Evolutionary conservation across 2,113 vertebrate genomes (phyloP).

Genomic region (cat (Felis catus)): F.catus_Fca126_mat1.0 CM031418.1:127320001-127320500

Average conservation of each 20-base stretch:
- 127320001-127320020: not conserved
- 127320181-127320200: conserved; percentile 77
- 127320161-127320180: conserved; percentile 73
- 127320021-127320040: not conserved
- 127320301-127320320: not conserved
- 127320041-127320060: not conserved
- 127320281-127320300: not conserved
- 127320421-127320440: not conserved
- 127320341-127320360: not conserved
- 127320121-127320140: conserved; percentile 57
- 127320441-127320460: not conserved
- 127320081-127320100: conserved; percentile 60
- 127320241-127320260: not conserved
- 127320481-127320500: not conserved
- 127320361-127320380: not conserved
- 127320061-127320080: conserved; percentile 75
- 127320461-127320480: not conserved
- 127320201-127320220: conserved; percentile 77
- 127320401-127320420: not conserved
- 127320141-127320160: conserved; percentile 32
- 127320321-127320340: not conserved
- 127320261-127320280: not conserved
- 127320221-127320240: not conserved
- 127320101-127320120: conserved; percentile 71
- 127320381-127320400: not conserved